These are phyloP conservation scores for Taeniopygia guttata DNA, from an alignment of 2,797 vertebrate genomes.

Conservation along the genomic window DNA sequence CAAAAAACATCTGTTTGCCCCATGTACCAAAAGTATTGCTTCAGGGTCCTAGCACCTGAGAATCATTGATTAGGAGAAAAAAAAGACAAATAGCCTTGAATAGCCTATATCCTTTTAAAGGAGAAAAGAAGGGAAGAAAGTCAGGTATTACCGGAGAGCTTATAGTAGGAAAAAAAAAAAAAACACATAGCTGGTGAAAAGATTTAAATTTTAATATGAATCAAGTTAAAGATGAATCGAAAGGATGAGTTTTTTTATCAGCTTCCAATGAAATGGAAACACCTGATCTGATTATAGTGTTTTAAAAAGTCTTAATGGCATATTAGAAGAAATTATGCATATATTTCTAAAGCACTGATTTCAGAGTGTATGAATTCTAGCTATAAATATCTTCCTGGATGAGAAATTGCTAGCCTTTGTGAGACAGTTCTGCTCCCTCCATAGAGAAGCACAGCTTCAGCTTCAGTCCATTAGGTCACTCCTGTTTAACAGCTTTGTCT, in stretches of 20 bases:
- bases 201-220: background rate
- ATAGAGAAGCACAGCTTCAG: background rate
- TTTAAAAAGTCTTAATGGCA: background rate
- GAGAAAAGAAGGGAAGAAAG: background rate
- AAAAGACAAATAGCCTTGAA: background rate
- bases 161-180: background rate
- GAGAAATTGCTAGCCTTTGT: background rate
- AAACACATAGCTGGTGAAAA: background rate
- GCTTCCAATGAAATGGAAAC: background rate
- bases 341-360: background rate
- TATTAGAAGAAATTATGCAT: background rate
- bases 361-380: background rate
- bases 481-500: background rate
- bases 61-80: background rate
- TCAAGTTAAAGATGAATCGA: background rate
- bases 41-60: background rate
- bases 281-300: background rate
- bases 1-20: conserved; percentile 15
- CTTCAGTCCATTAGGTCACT: background rate
- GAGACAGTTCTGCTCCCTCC: background rate
- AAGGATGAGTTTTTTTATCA: background rate
- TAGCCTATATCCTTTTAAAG: background rate
- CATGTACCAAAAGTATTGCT: background rate
- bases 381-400: background rate
- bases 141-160: rapidly evolving